Evolutionary conservation across 2,888 invertebrate species (phyloP), one percentile per base, ranked within the genome.

Genomic region (Helicoverpa assulta): DNA sequence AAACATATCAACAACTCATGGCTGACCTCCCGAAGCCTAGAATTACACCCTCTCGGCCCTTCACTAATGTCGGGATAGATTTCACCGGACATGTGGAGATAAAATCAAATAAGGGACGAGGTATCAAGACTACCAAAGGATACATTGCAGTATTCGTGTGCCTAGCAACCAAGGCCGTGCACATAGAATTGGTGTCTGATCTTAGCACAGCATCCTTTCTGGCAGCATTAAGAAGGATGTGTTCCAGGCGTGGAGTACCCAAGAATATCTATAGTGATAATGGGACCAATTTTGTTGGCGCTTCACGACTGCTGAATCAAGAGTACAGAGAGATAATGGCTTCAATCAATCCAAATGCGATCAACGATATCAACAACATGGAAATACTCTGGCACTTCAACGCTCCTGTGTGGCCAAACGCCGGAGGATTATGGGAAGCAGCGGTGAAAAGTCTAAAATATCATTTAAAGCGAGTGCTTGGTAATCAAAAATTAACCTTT

Each of bases 151-250:
- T 64, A 8, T 64, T 64, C 33, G 29, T 64, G n/a, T 64, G 64
- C 19, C 18, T 56, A 37, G 29, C 33, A 10, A 65, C 65, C 7
- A 65, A 65, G 29, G 57, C 53, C 5, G 47, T 58, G 1, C 65
- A 65, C 40, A 7, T 65, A 5, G 65, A 65, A 47, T 43, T 65
- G n/a, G 65, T 58, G 21, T 65, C 65, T n/a, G 65, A 65, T 43
- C 52, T 65, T 5, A 58, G 52, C 26, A 54, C 62, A 40, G 19
- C 19, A 5, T 14, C 58, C 18, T 65, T 65, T 18, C 19, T 65
- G 12, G 65, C 65, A 2, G 65, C 66, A 3, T 47, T 66, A 6
- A 40, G 47, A 10, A 8, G 66, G 2, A 3, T 66, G 14, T 26
- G 18, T 19, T 52, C 66, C 4, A 16, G 66, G 1, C 43, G 66